Base-by-base conservation (phyloP, 2,113 vertebrate species). In the Calidris pygmaea region DNA sequence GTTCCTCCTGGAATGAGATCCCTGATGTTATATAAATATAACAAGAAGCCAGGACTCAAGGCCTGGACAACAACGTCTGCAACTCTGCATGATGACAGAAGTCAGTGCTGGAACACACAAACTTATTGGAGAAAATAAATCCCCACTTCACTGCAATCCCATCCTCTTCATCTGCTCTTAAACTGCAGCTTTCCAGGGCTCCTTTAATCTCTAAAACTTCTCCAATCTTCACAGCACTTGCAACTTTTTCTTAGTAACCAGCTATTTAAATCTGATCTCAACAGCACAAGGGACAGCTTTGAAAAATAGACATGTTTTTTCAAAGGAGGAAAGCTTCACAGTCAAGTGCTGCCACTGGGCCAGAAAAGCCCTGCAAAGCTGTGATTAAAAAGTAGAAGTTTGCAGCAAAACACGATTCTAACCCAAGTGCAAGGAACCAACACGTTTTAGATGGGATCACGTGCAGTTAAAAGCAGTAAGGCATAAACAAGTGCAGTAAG, bases 401-500 rank as follows among this genome's bases (percentile, higher is more conserved):
- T 58, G 48, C 52, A 87, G 62, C 58, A 95, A 94, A 91, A 78
- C 55, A 77, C 1, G 1, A 48, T 60, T 87, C 84, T 53, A 91
- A 84, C 48, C 30, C 53, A 79, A 87, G 27, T 32, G 65, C 76
- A 93, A 75, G 45, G 58, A 96, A 65, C 12, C 53, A 89, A 53
- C 27, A 20, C 8, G 56, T n/a, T 94, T 56, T 81, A 62, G 66
- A 68, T 68, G 52, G 43, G 87, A 82, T 58, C 70, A 37, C 10
- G 7, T 13, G 45, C 58, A 82, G 66, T 48, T 85, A 75, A 73
- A 95, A 84, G 73, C 66, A 66, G 16, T 15, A 82, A 72, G 62
- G 62, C 60, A 76, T 48, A 68, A 95, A 82, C 81, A 92, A 87
- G 91, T 97, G 87, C 84, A 92, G 58, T 29, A 72, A 81, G 73